Evolutionary conservation across 2,888 invertebrate species (phyloP).

Genomic region (Laspeyria flexula): DNA sequence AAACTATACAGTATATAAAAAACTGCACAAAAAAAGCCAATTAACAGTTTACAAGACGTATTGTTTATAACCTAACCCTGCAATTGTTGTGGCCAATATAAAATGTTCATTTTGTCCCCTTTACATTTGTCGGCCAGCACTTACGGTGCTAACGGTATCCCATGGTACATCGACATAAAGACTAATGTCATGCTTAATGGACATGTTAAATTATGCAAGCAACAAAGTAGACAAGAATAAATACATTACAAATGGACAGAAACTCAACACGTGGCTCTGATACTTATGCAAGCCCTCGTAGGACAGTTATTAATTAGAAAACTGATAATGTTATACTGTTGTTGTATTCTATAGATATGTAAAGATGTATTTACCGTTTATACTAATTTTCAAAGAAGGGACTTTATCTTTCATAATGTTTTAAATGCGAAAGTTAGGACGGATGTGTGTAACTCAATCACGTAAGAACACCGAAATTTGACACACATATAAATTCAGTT

Average conservation of each 20-base stretch:
- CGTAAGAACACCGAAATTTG: too few species aligned
- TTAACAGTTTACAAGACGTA: background rate
- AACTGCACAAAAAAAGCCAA: background rate
- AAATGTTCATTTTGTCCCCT: background rate
- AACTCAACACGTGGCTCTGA: conserved; percentile 12
- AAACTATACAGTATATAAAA: background rate
- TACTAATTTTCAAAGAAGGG: too few species aligned
- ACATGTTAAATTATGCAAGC: conserved; percentile 45
- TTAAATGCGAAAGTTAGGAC: too few species aligned
- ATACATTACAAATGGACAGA: conserved; percentile 31
- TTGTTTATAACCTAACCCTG: background rate
- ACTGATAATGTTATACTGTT: conserved; percentile 22
- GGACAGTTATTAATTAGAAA: conserved; percentile 34
- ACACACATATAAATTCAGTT: too few species aligned
- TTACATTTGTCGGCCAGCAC: background rate
- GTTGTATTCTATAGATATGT: conserved; percentile 9
- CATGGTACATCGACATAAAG: conserved; percentile 27
- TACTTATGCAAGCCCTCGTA: conserved; percentile 30
- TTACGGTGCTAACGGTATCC: conserved; percentile 10
- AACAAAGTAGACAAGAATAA: conserved; percentile 37
- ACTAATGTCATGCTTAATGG: conserved; percentile 44
- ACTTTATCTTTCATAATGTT: too few species aligned
- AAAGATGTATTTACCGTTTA: background rate
- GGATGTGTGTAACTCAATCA: too few species aligned
- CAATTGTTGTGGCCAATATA: background rate